Evolutionary conservation across 2,888 invertebrate genomes (phyloP).

Genomic region (Chorisops tibialis): DNA sequence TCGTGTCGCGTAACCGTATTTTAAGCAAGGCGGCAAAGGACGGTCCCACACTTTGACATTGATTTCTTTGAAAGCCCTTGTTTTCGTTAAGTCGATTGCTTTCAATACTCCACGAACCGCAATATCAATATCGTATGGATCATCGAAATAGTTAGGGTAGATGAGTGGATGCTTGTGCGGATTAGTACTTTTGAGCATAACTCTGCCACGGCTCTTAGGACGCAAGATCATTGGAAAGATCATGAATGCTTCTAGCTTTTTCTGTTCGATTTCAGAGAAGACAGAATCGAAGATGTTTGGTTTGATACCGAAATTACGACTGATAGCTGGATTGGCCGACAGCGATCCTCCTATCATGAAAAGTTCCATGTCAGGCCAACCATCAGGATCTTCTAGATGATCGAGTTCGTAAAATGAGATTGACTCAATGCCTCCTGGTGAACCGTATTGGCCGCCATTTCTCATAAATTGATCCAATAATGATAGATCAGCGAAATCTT

Average conservation of each 20-base stretch:
- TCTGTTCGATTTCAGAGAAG: conserved; percentile 50
- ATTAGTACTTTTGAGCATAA: conserved; percentile 62
- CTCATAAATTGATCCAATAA: conserved; percentile 43
- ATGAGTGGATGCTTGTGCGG: conserved; percentile 65
- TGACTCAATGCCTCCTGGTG: conserved; percentile 61
- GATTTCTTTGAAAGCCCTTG: conserved; percentile 55
- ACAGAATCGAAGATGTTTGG: conserved; percentile 52
- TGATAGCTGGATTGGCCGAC: conserved; percentile 50
- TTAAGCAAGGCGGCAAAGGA: conserved; percentile 60
- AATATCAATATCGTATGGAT: conserved; percentile 62
- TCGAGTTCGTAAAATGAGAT: conserved; percentile 63
- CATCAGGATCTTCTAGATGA: conserved; percentile 52
- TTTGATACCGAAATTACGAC: conserved; percentile 53
- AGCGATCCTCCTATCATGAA: conserved; percentile 60
- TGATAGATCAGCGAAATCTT: conserved; percentile 45
- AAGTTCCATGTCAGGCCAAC: conserved; percentile 68
- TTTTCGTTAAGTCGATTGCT: conserved; percentile 54
- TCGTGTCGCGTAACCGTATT: conserved; percentile 55
- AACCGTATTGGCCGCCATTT: conserved; percentile 52
- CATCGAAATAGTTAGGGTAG: conserved; percentile 65
- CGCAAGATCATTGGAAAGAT: conserved; percentile 63
- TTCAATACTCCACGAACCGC: conserved; percentile 60
- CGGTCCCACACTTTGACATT: conserved; percentile 56
- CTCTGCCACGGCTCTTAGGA: conserved; percentile 65
- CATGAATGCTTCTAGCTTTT: conserved; percentile 54